Conservation (phyloP, 2,113 vertebrate species). For the Psittacula cyanocephala region DNA sequence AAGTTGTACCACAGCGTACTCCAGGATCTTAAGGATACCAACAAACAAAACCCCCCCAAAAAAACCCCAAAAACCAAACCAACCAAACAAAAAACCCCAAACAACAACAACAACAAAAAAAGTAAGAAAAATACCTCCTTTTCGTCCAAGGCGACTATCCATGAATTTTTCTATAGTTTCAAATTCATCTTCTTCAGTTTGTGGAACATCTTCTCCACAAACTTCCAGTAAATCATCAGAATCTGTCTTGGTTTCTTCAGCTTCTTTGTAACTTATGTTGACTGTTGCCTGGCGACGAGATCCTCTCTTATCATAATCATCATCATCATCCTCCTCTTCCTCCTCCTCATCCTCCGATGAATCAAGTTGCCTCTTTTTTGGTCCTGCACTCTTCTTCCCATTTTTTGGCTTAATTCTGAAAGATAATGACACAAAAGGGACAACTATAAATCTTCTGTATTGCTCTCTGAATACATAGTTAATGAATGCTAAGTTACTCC, state of each 20-base stretch:
- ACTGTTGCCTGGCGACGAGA: conserved; percentile 95
- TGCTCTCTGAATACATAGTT: neutral
- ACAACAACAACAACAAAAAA: neutral
- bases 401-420: conserved; percentile 87
- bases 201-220: conserved; percentile 93
- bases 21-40: neutral
- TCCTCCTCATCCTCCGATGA: conserved; percentile 80
- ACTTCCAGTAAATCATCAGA: conserved; percentile 96
- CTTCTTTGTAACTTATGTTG: conserved; percentile 97
- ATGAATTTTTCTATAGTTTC: conserved; percentile 97
- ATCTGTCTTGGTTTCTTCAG: conserved; percentile 95
- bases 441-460: neutral
- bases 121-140: conserved; percentile 81
- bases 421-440: neutral
- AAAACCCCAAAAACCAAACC: neutral
- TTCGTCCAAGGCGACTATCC: conserved; percentile 89
- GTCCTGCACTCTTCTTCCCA: conserved; percentile 85
- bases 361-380: conserved; percentile 84
- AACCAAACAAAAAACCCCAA: neutral
- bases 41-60: neutral
- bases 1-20: neutral
- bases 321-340: conserved; percentile 72
- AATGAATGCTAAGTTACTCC: neutral
- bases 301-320: conserved; percentile 87
- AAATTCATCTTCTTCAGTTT: conserved; percentile 95